These are phyloP conservation scores for Brotogeris chrysoptera DNA, from an alignment of 2,797 vertebrate species.

Conservation along the genomic window DNA sequence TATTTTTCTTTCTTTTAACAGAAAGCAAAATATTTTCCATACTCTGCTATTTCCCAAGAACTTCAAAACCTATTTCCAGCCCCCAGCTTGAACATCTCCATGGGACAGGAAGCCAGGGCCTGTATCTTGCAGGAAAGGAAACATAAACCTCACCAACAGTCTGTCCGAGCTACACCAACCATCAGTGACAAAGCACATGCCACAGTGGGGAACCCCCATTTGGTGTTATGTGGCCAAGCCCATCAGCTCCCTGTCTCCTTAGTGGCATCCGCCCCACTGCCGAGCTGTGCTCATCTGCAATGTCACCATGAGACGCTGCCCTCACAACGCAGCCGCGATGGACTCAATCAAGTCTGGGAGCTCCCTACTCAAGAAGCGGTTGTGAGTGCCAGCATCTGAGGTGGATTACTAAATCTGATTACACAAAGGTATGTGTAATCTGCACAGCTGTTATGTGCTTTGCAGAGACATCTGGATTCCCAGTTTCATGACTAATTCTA, in stretches of 20 bases:
- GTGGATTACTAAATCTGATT: neutral
- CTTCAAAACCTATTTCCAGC: neutral
- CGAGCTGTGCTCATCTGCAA: neutral
- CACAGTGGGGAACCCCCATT: fast-evolving
- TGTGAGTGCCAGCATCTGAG: neutral
- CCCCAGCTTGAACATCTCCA: neutral
- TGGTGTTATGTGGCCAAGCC: neutral
- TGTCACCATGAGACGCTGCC: fast-evolving
- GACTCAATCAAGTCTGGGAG: neutral
- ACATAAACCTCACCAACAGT: neutral
- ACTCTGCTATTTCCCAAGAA: neutral
- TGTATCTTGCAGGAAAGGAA: neutral
- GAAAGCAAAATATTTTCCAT: neutral
- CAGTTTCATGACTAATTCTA: neutral
- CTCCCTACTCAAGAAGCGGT: neutral
- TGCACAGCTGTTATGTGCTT: neutral
- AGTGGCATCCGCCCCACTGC: fast-evolving
- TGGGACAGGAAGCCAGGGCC: neutral
- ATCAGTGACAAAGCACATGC: neutral
- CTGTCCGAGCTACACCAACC: neutral
- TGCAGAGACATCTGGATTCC: slow-evolving; percentile 20
- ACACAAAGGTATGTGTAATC: neutral
- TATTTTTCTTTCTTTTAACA: neutral
- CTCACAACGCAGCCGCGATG: fast-evolving
- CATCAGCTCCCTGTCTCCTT: fast-evolving